Evolutionary conservation across 2,888 invertebrate species (phyloP).

Genomic region (Pycnomerus fuliginosus): DNA sequence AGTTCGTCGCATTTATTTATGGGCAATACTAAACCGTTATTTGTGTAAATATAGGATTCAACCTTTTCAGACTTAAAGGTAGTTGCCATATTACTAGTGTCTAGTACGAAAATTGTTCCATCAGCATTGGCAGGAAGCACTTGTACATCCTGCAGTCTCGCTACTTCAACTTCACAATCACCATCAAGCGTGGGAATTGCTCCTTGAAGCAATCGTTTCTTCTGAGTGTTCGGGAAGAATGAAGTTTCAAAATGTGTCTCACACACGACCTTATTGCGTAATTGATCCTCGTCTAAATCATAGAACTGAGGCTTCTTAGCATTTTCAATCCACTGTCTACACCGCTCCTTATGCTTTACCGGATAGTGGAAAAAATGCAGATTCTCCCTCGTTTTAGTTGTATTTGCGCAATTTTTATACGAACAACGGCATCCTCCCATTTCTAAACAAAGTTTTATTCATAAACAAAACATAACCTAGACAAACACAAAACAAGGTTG

Average conservation of each 20-base stretch:
- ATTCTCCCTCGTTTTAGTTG: conserved; percentile 53
- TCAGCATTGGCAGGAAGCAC: conserved; percentile 45
- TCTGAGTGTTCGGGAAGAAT: conserved; percentile 57
- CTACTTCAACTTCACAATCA: conserved; percentile 29
- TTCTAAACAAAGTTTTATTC: too few relatives aligned
- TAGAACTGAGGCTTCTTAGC: conserved; percentile 57
- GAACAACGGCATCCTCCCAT: conserved; percentile 65
- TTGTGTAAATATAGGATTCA: conserved; percentile 44
- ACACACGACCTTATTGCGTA: conserved; percentile 62
- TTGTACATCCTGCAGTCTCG: conserved; percentile 34
- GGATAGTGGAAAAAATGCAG: conserved; percentile 64
- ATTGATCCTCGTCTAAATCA: conserved; percentile 58
- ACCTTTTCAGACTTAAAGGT: conserved; percentile 36
- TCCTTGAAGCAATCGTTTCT: conserved; percentile 57
- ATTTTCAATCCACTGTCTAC: conserved; percentile 61
- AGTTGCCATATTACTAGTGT: conserved; percentile 40
- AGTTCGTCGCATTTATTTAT: conserved; percentile 9
- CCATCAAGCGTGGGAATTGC: conserved; percentile 58
- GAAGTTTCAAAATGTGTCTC: conserved; percentile 60
- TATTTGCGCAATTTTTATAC: conserved; percentile 57
- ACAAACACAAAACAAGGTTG: too few relatives aligned
- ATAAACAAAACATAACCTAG: too few relatives aligned
- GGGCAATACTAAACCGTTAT: conserved; percentile 40
- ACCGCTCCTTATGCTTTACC: conserved; percentile 60
- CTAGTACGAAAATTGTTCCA: conserved; percentile 46